Conservation (phyloP, 1,140 invertebrate species). For the Coelopa frigida region DNA sequence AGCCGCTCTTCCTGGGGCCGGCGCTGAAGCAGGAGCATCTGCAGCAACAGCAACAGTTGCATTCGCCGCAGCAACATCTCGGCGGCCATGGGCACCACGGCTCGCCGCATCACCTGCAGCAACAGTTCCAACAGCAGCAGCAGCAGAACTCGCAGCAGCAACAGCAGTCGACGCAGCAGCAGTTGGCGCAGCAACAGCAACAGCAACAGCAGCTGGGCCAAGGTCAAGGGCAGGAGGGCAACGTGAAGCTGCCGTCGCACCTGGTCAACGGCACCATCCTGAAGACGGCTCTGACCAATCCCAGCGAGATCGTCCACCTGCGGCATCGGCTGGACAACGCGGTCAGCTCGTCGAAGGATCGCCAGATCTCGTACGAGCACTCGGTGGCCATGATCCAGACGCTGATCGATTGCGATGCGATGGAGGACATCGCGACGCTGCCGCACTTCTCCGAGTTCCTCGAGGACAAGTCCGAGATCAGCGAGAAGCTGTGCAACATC, state of each 20-base stretch:
- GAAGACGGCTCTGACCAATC: slow-evolving; percentile 88
- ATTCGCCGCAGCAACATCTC: slow-evolving; percentile 13
- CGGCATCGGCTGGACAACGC: slow-evolving; percentile 77
- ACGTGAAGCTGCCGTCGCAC: slow-evolving; percentile 53
- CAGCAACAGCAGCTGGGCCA: slow-evolving; percentile 23
- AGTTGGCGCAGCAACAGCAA: slow-evolving; percentile 23
- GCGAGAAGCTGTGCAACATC: slow-evolving; percentile 88
- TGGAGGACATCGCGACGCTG: slow-evolving; percentile 87
- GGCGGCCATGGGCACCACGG: slow-evolving; percentile 8
- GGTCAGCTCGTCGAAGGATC: slow-evolving; percentile 76
- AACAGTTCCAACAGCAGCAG: slow-evolving; percentile 16
- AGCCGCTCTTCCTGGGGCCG: slow-evolving; percentile 37
- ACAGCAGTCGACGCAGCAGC: slow-evolving; percentile 18
- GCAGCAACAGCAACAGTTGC: slow-evolving; percentile 33
- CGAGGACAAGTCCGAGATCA: slow-evolving; percentile 83
- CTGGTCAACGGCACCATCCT: slow-evolving; percentile 85
- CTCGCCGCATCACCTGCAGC: slow-evolving; percentile 9
- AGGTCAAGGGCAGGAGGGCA: slow-evolving; percentile 41
- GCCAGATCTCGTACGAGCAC: slow-evolving; percentile 71
- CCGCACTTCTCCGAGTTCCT: slow-evolving; percentile 84
- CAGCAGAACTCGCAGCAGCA: slow-evolving; percentile 36
- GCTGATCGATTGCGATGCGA: slow-evolving; percentile 89
- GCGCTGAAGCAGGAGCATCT: slow-evolving; percentile 32
- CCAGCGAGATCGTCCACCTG: slow-evolving; percentile 84
- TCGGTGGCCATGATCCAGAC: slow-evolving; percentile 80